Conservation (phyloP, 2,113 vertebrate species). For the Mola mola region DNA sequence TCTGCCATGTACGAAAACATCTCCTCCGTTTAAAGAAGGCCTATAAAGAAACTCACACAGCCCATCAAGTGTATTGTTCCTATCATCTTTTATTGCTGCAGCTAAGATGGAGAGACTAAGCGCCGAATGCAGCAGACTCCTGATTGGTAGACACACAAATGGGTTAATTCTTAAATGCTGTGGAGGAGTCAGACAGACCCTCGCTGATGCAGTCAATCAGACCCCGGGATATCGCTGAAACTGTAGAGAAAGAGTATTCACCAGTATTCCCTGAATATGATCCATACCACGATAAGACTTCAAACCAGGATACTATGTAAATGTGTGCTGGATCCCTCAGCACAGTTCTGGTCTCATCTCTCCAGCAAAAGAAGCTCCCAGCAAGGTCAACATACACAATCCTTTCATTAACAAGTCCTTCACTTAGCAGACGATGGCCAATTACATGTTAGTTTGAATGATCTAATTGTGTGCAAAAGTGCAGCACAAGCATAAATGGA, state of each 20-base stretch:
- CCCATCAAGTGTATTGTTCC: slow-evolving; percentile 9
- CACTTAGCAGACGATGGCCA: slow-evolving; percentile 1
- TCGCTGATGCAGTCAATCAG: neutral
- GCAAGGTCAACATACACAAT: neutral
- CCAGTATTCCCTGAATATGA: neutral
- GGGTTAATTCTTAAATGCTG: slow-evolving; percentile 9
- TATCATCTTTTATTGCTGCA: slow-evolving; percentile 14
- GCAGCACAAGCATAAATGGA: slow-evolving; percentile 42
- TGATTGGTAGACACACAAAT: slow-evolving; percentile 11
- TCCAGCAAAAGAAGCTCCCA: too few relatives aligned
- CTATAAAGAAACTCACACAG: slow-evolving; percentile 7
- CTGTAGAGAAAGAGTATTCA: neutral
- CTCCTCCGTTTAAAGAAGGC: neutral
- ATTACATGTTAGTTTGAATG: slow-evolving; percentile 6
- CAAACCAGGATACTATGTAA: neutral
- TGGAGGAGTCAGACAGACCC: neutral
- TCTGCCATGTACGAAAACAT: neutral
- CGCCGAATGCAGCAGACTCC: slow-evolving; percentile 4
- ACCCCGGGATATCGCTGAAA: neutral
- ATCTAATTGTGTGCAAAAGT: slow-evolving; percentile 25
- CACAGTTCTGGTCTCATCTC: neutral
- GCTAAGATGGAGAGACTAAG: slow-evolving; percentile 27
- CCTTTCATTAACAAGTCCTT: neutral
- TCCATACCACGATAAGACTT: neutral
- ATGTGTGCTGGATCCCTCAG: neutral